Evolutionary conservation across 2,888 invertebrate species (phyloP).

Genomic region (Urechis unicinctus): DNA sequence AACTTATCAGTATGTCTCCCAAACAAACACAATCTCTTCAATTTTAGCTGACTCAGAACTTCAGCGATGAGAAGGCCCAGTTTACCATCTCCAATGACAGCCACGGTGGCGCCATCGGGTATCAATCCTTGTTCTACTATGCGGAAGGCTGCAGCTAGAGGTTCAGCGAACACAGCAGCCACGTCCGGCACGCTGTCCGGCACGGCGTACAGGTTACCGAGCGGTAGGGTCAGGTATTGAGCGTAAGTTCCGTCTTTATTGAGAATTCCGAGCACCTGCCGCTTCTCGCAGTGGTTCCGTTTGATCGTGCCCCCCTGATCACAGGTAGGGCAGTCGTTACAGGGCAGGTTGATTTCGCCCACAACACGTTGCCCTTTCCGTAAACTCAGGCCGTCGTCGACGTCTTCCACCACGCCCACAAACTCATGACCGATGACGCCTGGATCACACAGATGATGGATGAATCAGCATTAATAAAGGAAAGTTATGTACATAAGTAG

Average conservation of each 20-base stretch:
- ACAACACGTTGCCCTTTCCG: conserved; percentile 13
- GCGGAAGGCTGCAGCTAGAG: conserved; percentile 21
- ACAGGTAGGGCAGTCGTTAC: conserved; percentile 6
- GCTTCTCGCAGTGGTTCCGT: conserved; percentile 17
- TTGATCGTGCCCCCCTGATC: neutral
- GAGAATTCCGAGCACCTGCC: conserved; percentile 19
- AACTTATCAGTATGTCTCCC: conserved; percentile 12
- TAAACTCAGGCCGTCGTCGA: conserved; percentile 1
- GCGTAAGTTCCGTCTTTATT: conserved; percentile 16
- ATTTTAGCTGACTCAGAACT: conserved; percentile 2
- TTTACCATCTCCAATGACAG: conserved; percentile 21
- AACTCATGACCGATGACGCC: conserved; percentile 21
- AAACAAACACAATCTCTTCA: conserved; percentile 4
- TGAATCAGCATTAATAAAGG: neutral
- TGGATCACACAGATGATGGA: conserved; percentile 1
- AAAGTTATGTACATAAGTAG: too few relatives aligned
- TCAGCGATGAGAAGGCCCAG: conserved; percentile 16
- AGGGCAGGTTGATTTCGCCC: conserved; percentile 19
- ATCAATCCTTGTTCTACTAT: conserved; percentile 16
- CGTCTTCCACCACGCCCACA: conserved; percentile 16
- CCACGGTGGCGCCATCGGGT: conserved; percentile 7
- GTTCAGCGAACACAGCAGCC: conserved; percentile 17
- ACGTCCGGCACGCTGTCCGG: conserved; percentile 13
- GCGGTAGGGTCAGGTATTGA: conserved; percentile 16
- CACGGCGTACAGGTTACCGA: conserved; percentile 13